Percentiles rank a stretch among this genome's conserved stretches.
phyloP scores from a whole-genome alignment of 2,113 vertebrate species.

The Heterocephalus glaber region DNA sequence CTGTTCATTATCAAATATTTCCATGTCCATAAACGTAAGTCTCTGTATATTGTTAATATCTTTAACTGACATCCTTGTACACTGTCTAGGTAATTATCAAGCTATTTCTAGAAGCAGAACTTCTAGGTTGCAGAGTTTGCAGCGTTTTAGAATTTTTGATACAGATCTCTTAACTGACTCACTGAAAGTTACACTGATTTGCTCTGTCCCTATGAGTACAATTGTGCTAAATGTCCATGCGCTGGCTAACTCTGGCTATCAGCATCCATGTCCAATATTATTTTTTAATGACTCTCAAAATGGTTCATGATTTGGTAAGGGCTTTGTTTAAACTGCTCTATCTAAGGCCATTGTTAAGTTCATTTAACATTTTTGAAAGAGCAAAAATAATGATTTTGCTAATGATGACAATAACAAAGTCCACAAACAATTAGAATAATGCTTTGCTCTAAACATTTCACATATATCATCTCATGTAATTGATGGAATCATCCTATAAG shows the following conservation, averaged over 20 bases:
- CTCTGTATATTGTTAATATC: background rate
- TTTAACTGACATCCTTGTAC: background rate
- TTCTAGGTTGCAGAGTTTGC: background rate
- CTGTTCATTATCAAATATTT: background rate
- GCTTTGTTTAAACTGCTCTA: background rate
- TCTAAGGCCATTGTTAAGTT: background rate
- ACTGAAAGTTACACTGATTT: background rate
- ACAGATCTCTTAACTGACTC: background rate
- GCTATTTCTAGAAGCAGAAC: background rate
- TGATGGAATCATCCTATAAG: background rate
- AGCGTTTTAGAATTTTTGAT: background rate
- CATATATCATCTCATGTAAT: background rate
- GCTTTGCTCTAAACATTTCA: background rate
- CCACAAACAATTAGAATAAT: background rate
- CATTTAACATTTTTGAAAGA: background rate
- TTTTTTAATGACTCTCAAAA: background rate
- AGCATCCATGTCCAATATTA: background rate
- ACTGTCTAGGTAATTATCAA: too few relatives aligned
- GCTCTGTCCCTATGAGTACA: background rate
- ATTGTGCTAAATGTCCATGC: too few relatives aligned
- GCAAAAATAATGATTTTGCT: background rate
- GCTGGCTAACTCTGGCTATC: background rate
- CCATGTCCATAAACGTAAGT: background rate
- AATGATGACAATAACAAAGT: background rate
- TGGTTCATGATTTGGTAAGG: background rate